These are phyloP conservation scores for Eleutherodactylus coqui DNA, from an alignment of 2,797 vertebrate genomes.

Conservation along the genomic window DNA sequence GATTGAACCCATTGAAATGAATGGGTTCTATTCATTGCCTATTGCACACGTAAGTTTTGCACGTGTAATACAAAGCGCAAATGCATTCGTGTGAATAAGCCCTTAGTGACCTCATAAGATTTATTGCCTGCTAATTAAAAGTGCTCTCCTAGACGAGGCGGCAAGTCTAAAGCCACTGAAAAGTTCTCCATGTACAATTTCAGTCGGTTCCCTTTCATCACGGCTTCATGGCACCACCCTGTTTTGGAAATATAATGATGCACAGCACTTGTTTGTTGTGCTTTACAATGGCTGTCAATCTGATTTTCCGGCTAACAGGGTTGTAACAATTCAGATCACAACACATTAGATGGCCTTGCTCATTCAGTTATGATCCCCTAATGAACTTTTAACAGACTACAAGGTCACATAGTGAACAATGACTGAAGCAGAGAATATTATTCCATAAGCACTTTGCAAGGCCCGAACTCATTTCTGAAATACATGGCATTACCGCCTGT, in stretches of 20 bases:
- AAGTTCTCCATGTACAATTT: neutral
- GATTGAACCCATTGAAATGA: too few species aligned
- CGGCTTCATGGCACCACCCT: neutral
- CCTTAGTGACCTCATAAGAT: too few species aligned
- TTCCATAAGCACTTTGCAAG: neutral
- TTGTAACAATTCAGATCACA: constrained; percentile 45
- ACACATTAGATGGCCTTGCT: constrained; percentile 45
- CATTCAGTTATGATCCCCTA: constrained; percentile 46
- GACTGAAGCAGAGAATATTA: constrained; percentile 1
- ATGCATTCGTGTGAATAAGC: too few species aligned
- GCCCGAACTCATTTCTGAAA: constrained; percentile 13
- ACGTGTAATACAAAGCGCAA: too few species aligned
- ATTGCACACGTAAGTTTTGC: too few species aligned
- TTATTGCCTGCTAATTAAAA: too few species aligned
- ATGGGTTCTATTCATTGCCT: too few species aligned
- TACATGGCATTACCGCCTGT: neutral
- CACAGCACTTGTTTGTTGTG: constrained; percentile 38
- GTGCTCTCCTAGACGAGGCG: neutral
- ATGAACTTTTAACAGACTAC: constrained; percentile 45
- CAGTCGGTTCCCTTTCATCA: neutral
- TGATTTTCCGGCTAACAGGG: constrained; percentile 46
- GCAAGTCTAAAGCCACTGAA: neutral
- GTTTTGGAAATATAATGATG: constrained; percentile 37
- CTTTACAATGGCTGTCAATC: constrained; percentile 39
- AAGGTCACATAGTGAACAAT: constrained; percentile 39